Evolutionary conservation across 2,797 vertebrate genomes (phyloP).

Genomic region (Yasuhikotakia modesta): DNA sequence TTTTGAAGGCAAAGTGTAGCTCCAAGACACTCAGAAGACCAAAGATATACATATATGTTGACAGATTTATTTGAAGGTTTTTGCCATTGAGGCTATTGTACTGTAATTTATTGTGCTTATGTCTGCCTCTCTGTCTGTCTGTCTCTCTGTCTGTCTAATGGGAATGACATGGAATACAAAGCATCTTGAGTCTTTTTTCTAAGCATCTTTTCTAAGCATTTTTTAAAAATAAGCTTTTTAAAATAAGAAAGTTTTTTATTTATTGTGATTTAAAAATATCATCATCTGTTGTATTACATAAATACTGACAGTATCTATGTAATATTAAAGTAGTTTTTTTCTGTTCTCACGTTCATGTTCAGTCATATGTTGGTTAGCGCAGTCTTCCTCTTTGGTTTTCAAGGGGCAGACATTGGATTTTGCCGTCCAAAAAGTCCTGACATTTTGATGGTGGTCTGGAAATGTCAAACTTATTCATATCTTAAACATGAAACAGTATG

Average conservation of each 20-base stretch:
- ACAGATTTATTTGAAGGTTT: slow-evolving; percentile 14
- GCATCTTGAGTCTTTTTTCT: background rate
- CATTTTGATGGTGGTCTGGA: slow-evolving; percentile 41
- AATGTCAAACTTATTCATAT: slow-evolving; percentile 18
- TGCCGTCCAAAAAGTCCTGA: slow-evolving; percentile 37
- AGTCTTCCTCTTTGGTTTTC: slow-evolving; percentile 31
- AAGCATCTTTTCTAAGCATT: too few species aligned
- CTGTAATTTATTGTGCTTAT: background rate
- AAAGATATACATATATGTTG: background rate
- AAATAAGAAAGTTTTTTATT: background rate
- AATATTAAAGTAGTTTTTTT: too few species aligned
- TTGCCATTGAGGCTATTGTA: background rate
- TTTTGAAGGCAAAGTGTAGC: slow-evolving; percentile 9
- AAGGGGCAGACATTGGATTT: slow-evolving; percentile 13
- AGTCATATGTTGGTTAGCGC: slow-evolving; percentile 6
- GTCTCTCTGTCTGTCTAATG: background rate
- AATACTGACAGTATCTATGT: background rate
- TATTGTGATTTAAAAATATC: slow-evolving; percentile 12
- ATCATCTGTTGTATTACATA: background rate
- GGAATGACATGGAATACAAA: background rate
- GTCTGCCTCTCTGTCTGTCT: background rate
- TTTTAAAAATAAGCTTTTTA: too few species aligned
- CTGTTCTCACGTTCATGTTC: background rate
- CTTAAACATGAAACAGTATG: background rate
- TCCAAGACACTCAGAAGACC: background rate